Evolutionary conservation across 2,113 vertebrate species (phyloP), one percentile per base, ranked within the genome.

Genomic region (Prolemur simus): DNA sequence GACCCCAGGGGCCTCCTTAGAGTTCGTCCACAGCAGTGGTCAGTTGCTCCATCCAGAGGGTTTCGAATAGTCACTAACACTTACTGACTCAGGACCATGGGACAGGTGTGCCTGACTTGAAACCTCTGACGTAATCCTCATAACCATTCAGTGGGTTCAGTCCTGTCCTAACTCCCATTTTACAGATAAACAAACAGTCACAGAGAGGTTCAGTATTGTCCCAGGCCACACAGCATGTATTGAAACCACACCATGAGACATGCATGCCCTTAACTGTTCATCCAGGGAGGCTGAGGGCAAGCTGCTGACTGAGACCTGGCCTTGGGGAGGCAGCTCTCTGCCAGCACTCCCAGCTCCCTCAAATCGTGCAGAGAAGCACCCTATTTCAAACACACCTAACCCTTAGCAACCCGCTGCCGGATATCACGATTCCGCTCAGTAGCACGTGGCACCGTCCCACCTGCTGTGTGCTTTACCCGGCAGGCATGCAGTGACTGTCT

Each of bases 361-460:
- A 0, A 3, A 23, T 3, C 32, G 5, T 29, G 20, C 12, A 77
- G 2, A 32, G 1, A 14, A 5, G 34, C 5, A 0, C 11, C 13
- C 8, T 17, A 0, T 32, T 71, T 39, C 37, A 64, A 3, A 27
- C 10, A 27, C 54, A 21, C 29, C 78, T 39, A 23, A 54, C 20
- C 7, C 49, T n/a, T n/a, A n/a, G 49, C 15, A 18, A 12, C 20
- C 32, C 9, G 4, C 45, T 52, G 60, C 45, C 32, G 29, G 32
- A 5, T 2, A 5, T 42, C 1, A 21, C 9, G 4, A 0, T 21
- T 56, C 39, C 32, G 6, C 29, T 10, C 0, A 0, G 25, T 0
- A 3, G 64, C 17, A 18, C 76, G 4, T 21, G 2, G 27, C 39
- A 4, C n/a, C 0, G 0, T 23, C 42, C 8, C 54, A 3, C 5